Conservation (phyloP, 2,888 invertebrate genomes). For the Tortrix viridana region DNA sequence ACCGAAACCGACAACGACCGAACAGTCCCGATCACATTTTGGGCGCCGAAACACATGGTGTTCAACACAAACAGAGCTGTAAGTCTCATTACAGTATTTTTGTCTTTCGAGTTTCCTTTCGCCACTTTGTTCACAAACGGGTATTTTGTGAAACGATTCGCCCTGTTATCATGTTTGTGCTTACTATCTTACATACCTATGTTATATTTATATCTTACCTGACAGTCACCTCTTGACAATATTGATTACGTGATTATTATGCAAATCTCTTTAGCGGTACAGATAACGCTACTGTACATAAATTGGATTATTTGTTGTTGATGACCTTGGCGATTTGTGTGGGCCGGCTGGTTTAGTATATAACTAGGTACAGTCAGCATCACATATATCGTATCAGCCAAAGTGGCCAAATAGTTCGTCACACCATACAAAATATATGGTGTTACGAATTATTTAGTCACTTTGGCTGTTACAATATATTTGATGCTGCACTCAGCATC, state of each 20-base stretch:
- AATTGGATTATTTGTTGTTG: conserved; percentile 8
- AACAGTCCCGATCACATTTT: conserved; percentile 62
- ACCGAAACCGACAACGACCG: conserved; percentile 58
- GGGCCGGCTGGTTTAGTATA: no score
- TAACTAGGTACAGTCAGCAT: no score
- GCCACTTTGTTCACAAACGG: conserved; percentile 2
- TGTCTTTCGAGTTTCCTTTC: not conserved
- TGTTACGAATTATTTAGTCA: no score
- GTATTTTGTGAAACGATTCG: conserved; percentile 34
- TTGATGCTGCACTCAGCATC: no score
- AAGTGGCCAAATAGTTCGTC: no score
- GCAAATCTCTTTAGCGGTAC: not conserved
- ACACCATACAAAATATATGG: no score
- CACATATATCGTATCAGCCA: no score
- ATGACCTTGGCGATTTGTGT: conserved; percentile 6
- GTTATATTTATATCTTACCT: conserved; percentile 60
- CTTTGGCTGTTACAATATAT: no score
- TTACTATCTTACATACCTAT: conserved; percentile 49
- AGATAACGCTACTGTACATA: not conserved
- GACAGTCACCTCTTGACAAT: conserved; percentile 49
- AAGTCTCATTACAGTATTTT: conserved; percentile 51
- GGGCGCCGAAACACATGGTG: conserved; percentile 82
- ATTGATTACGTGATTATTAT: conserved; percentile 49
- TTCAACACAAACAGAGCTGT: conserved; percentile 55
- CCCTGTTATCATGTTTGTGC: conserved; percentile 48